Percentiles rank a stretch among this genome's conserved stretches.
phyloP scores from a whole-genome alignment of 2,113 vertebrate genomes.

The Archocentrus centrarchus region DNA sequence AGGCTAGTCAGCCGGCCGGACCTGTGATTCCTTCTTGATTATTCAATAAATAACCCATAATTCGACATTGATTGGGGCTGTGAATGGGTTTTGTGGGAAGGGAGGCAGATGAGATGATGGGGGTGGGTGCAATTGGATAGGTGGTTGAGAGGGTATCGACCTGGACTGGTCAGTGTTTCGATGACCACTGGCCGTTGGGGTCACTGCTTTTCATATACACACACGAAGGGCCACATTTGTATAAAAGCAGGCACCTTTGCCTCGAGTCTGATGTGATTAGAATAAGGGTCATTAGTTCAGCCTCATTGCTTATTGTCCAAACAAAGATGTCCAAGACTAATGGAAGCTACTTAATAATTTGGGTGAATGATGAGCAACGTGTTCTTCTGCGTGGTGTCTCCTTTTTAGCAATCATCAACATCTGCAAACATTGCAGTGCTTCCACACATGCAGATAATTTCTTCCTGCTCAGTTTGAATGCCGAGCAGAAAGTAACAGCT shows the following conservation, averaged over 20 bases:
- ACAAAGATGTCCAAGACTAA: conserved; percentile 73
- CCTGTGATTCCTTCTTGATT: conserved; percentile 86
- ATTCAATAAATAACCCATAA: conserved; percentile 91
- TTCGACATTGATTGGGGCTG: conserved; percentile 87
- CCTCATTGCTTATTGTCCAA: conserved; percentile 77
- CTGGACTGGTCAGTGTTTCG: conserved; percentile 79
- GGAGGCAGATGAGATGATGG: conserved; percentile 38
- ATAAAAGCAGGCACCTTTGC: conserved; percentile 36
- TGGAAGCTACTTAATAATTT: conserved; percentile 77
- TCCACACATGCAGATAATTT: conserved; percentile 7
- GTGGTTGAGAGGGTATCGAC: conserved; percentile 76
- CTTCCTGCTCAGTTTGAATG: not conserved
- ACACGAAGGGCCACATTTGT: not conserved
- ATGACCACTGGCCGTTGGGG: conserved; percentile 78
- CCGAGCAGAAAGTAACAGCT: not conserved
- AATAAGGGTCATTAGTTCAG: conserved; percentile 77
- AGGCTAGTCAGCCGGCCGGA: conserved; percentile 66
- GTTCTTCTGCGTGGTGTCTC: not conserved
- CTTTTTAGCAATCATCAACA: not conserved
- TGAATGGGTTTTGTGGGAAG: conserved; percentile 73
- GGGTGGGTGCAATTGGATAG: conserved; percentile 53
- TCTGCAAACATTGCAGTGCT: conserved; percentile 1
- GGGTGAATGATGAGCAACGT: conserved; percentile 43
- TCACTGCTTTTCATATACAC: conserved; percentile 60
- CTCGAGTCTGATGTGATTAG: conserved; percentile 79